phyloP scores from a whole-genome alignment of 1,140 invertebrate genomes.

The Grapholita molesta region DNA sequence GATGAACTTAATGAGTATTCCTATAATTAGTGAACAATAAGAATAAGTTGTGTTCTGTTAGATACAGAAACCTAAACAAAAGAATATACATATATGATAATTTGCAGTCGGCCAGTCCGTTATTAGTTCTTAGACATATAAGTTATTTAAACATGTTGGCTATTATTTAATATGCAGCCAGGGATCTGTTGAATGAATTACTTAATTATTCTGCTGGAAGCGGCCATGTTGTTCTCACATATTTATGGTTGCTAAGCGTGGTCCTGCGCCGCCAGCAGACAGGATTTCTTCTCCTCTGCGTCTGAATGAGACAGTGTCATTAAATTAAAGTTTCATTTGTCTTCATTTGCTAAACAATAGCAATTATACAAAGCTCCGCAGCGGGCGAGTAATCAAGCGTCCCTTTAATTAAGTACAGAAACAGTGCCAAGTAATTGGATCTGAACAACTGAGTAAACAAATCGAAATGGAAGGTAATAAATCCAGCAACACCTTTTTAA shows the following conservation, averaged over 20 bases:
- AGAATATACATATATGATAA: too few relatives aligned
- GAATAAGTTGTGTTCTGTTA: too few relatives aligned
- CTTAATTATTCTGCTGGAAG: too few relatives aligned
- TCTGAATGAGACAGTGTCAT: constrained; percentile 75
- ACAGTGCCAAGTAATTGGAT: constrained; percentile 77
- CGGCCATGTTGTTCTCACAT: too few relatives aligned
- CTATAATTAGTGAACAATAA: too few relatives aligned
- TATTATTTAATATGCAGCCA: too few relatives aligned
- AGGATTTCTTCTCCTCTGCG: constrained; percentile 59
- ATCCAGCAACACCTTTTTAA: constrained; percentile 73
- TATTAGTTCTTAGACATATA: too few relatives aligned
- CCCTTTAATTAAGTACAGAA: constrained; percentile 78
- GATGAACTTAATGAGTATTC: too few relatives aligned
- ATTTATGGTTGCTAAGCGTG: constrained; percentile 51
- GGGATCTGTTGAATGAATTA: too few relatives aligned
- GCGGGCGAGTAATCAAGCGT: constrained; percentile 76
- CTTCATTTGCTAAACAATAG: constrained; percentile 78
- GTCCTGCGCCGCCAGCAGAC: constrained; percentile 46
- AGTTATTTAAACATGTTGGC: too few relatives aligned
- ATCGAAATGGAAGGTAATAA: constrained; percentile 76
- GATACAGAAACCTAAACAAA: too few relatives aligned
- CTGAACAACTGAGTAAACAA: constrained; percentile 77
- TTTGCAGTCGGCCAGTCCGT: too few relatives aligned
- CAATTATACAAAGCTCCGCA: constrained; percentile 77
- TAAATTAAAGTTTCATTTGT: constrained; percentile 78